Percentiles rank a stretch among this genome's conserved stretches.
These are phyloP conservation scores for Pipistrellus kuhlii DNA, from an alignment of 2,797 vertebrate genomes.

Conservation along the genomic window DNA sequence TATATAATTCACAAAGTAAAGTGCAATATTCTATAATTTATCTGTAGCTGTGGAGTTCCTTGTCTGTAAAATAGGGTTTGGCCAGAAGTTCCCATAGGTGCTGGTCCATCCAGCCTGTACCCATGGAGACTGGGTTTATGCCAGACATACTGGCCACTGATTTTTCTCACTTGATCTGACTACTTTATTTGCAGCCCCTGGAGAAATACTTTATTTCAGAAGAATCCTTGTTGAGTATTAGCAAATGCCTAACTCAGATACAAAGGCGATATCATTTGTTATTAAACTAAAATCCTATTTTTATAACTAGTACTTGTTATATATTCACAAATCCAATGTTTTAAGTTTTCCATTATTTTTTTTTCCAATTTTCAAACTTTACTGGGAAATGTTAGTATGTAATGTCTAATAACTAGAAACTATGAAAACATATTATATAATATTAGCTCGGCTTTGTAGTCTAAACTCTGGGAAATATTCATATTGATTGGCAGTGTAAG, in stretches of 20 bases:
- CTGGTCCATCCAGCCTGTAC: too few relatives aligned
- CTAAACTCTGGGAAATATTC: background rate
- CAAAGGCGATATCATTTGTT: background rate
- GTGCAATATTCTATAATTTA: background rate
- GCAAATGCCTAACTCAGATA: background rate
- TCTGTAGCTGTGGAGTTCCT: background rate
- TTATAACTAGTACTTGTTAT: background rate
- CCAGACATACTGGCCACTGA: background rate
- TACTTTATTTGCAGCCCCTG: background rate
- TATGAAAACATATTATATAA: background rate
- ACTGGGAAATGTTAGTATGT: background rate
- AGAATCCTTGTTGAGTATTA: background rate
- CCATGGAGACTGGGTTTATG: background rate
- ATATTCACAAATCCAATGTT: background rate
- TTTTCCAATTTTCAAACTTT: background rate
- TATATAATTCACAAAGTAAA: slow-evolving; percentile 37
- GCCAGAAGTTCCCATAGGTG: background rate
- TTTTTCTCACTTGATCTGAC: background rate
- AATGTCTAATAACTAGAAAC: background rate
- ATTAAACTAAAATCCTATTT: background rate
- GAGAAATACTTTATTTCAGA: background rate
- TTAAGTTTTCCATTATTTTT: background rate
- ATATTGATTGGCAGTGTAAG: background rate
- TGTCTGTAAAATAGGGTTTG: background rate
- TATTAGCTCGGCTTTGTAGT: background rate